These are phyloP conservation scores for Rambutsinella grinnellia DNA, from an alignment of 2,888 invertebrate genomes.

Conservation along the genomic window DNA sequence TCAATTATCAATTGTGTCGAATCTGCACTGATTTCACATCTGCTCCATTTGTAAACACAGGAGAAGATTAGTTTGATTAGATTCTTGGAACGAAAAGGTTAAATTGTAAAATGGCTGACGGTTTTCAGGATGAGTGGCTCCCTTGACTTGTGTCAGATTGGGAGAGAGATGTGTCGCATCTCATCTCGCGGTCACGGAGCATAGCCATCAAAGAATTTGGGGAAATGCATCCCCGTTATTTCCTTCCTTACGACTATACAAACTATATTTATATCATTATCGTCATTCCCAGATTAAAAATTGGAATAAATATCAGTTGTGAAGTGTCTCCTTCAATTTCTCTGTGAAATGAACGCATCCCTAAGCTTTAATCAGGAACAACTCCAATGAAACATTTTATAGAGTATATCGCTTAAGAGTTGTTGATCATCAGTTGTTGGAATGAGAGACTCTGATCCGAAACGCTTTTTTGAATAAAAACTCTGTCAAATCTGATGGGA, in stretches of 20 bases:
- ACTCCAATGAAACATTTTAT: slow-evolving; percentile 48
- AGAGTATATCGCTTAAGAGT: neutral
- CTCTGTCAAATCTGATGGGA: slow-evolving; percentile 55
- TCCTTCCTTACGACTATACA: slow-evolving; percentile 2
- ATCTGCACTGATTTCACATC: too few species aligned
- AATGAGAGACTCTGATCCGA: slow-evolving; percentile 1
- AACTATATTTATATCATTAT: slow-evolving; percentile 20
- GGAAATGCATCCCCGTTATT: slow-evolving; percentile 6
- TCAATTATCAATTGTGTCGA: too few species aligned
- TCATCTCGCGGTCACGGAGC: slow-evolving; percentile 54
- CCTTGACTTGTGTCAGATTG: slow-evolving; percentile 50
- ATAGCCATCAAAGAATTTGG: slow-evolving; percentile 46
- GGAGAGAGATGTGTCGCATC: slow-evolving; percentile 31
- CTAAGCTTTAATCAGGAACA: slow-evolving; percentile 10
- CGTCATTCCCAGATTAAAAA: neutral
- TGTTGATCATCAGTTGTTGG: neutral
- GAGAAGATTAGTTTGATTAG: slow-evolving; percentile 51
- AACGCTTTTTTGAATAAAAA: slow-evolving; percentile 29
- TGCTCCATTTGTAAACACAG: too few species aligned
- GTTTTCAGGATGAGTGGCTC: slow-evolving; percentile 54
- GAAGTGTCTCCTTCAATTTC: neutral
- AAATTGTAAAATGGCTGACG: slow-evolving; percentile 54
- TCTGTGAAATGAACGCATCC: neutral
- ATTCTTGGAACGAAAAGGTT: slow-evolving; percentile 54
- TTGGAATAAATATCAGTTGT: neutral